Conservation (phyloP, 2,797 vertebrate species). For the Toxotes lorentzi region DNA sequence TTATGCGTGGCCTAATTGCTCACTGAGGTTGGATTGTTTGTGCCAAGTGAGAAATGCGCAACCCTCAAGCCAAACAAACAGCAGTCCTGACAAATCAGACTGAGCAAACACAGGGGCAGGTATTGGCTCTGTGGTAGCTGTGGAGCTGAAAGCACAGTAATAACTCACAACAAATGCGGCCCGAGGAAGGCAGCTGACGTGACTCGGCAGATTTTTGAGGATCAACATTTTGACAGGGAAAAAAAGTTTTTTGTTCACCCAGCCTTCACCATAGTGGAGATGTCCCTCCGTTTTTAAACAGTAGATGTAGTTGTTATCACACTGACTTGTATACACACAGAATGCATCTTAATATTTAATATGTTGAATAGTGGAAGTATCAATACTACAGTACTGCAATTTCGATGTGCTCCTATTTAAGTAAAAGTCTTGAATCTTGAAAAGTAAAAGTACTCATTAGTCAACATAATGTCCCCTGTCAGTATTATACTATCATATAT, state of each 20-base stretch:
- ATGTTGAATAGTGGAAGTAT: neutral
- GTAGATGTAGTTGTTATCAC: neutral
- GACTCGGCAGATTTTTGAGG: slow-evolving; percentile 67
- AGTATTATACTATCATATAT: neutral
- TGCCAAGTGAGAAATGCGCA: slow-evolving; percentile 62
- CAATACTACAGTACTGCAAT: neutral
- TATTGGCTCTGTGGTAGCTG: slow-evolving; percentile 54
- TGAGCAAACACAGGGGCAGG: slow-evolving; percentile 57
- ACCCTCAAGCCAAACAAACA: slow-evolving; percentile 62
- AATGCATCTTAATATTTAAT: neutral
- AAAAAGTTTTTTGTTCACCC: neutral
- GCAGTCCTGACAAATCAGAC: slow-evolving; percentile 62
- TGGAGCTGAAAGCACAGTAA: slow-evolving; percentile 47
- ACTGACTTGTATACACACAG: neutral
- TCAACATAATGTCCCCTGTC: neutral
- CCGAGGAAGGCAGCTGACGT: slow-evolving; percentile 32
- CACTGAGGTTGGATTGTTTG: slow-evolving; percentile 56
- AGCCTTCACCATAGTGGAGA: slow-evolving; percentile 1
- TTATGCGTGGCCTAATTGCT: slow-evolving; percentile 67
- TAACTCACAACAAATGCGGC: slow-evolving; percentile 59
- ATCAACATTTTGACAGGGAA: slow-evolving; percentile 46
- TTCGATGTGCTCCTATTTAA: neutral
- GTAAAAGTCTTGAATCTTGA: neutral
- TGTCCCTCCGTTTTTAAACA: neutral
- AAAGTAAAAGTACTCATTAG: neutral